Evolutionary conservation across 2,797 vertebrate genomes (phyloP).

Genomic region (Falco peregrinus): DNA sequence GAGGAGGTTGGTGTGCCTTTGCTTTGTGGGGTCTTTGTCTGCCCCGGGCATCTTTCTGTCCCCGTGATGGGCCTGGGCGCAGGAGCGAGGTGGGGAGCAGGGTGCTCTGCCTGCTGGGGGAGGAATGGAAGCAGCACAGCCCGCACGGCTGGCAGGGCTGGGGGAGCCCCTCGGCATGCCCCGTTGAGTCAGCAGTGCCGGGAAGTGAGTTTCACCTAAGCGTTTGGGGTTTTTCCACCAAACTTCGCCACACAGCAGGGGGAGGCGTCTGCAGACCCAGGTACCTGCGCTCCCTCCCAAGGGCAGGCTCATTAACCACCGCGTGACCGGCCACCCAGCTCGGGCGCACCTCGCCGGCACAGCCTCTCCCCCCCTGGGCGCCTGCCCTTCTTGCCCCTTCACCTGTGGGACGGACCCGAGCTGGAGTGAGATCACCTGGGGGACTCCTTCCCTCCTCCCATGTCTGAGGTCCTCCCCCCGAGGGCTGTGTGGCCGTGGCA

Average conservation of each 20-base stretch:
- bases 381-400: fast-evolving
- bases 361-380: background rate
- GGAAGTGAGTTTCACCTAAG: background rate
- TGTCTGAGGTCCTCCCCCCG: background rate
- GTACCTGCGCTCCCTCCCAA: background rate
- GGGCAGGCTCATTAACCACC: background rate
- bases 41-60: background rate
- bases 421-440: background rate
- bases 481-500: background rate
- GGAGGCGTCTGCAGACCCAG: background rate
- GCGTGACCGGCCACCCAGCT: fast-evolving
- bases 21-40: background rate
- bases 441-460: background rate
- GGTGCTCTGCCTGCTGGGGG: background rate
- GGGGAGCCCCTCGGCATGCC: fast-evolving
- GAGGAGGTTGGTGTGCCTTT: background rate
- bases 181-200: background rate
- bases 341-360: no score
- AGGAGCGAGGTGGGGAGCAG: background rate
- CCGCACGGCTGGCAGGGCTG: background rate
- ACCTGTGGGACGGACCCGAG: background rate
- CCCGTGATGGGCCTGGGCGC: fast-evolving
- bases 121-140: background rate
- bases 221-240: background rate
- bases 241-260: background rate